phyloP scores from a whole-genome alignment of 1,140 invertebrate species.

The Sycophila sp. region DNA sequence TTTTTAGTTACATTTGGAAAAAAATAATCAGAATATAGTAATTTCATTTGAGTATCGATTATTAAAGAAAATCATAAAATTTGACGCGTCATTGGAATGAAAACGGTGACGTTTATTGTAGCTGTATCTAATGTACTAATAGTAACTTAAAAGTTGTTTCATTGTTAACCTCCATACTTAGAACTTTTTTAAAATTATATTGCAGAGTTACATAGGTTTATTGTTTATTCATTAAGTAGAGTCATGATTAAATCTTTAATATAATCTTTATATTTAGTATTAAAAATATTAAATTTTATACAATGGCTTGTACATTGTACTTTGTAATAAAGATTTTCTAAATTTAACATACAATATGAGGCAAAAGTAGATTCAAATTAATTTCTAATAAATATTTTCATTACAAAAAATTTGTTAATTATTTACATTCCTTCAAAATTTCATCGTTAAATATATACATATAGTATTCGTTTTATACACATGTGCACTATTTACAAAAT shows the following conservation, averaged over 20 bases:
- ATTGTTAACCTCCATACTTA: slow-evolving; percentile 29
- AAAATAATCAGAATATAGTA: too few relatives aligned
- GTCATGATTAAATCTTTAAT: slow-evolving; percentile 12
- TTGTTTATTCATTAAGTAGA: slow-evolving; percentile 28
- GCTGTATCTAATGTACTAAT: background rate
- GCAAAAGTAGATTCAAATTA: background rate
- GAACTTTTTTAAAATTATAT: slow-evolving; percentile 34
- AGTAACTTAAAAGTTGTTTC: slow-evolving; percentile 20
- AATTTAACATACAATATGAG: slow-evolving; percentile 19
- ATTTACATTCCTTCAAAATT: background rate
- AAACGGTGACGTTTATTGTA: background rate
- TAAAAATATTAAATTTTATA: slow-evolving; percentile 22
- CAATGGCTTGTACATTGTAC: slow-evolving; percentile 4
- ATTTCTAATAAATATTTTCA: slow-evolving; percentile 38
- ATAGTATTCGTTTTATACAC: too few relatives aligned
- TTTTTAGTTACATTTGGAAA: too few relatives aligned
- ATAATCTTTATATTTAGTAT: slow-evolving; percentile 20
- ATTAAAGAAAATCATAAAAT: background rate
- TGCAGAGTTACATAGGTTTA: slow-evolving; percentile 29
- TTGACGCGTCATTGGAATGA: slow-evolving; percentile 1
- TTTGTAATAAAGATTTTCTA: slow-evolving; percentile 24
- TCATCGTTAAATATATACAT: background rate
- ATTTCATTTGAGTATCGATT: too few relatives aligned
- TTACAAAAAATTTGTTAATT: slow-evolving; percentile 9
- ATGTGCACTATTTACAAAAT: too few relatives aligned